phyloP scores from a whole-genome alignment of 1,140 invertebrate species.

The Hycleus cichorii region DNA sequence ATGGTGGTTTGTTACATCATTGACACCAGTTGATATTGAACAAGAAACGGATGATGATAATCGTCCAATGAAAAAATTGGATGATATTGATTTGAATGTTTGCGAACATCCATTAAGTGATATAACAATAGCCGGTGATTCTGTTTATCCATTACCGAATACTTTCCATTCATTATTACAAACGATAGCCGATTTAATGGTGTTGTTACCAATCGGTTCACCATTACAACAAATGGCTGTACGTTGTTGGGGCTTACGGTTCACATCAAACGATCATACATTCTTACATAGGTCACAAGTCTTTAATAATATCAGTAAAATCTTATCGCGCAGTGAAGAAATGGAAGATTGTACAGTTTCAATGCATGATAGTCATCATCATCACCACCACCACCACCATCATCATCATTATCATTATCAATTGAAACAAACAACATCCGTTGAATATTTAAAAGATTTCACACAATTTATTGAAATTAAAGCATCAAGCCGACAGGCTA shows the following conservation, averaged over 20 bases:
- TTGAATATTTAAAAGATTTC: conserved; percentile 66
- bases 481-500: conserved; percentile 86
- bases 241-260: conserved; percentile 86
- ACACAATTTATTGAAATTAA: conserved; percentile 71
- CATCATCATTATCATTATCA: conserved; percentile 28
- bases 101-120: conserved; percentile 79
- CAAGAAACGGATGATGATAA: conserved; percentile 46
- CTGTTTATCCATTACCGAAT: conserved; percentile 69
- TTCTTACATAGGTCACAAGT: conserved; percentile 74
- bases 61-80: conserved; percentile 43
- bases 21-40: conserved; percentile 50
- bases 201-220: conserved; percentile 79
- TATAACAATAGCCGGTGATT: conserved; percentile 70
- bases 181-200: conserved; percentile 87
- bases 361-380: conserved; percentile 54
- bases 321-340: conserved; percentile 87
- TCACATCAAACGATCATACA: conserved; percentile 79
- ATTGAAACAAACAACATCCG: conserved; percentile 41
- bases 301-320: conserved; percentile 94
- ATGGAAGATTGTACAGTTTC: conserved; percentile 50
- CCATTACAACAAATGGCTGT: conserved; percentile 87
- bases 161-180: conserved; percentile 85
- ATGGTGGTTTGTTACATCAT: conserved; percentile 87
- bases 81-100: conserved; percentile 50
- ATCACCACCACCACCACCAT: too few species aligned